A percentile compares a stretch with the other conserved stretches of the same genome.
Evolutionary conservation across 2,888 invertebrate species (phyloP).

Genomic region (Agrypnus murinus): DNA sequence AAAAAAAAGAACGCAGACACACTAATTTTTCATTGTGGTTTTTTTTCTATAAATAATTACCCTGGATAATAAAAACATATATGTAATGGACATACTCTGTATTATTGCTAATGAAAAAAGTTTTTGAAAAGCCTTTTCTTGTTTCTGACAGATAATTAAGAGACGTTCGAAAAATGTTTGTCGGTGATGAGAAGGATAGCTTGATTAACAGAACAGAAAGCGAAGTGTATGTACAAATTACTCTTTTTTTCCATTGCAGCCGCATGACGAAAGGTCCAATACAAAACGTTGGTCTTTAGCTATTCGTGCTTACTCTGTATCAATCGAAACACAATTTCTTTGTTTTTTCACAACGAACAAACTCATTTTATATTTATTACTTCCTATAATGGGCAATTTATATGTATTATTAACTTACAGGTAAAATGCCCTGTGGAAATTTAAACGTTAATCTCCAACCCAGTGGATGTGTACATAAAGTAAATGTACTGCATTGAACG

Average conservation of each 20-base stretch:
- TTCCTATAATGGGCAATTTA: too few relatives aligned
- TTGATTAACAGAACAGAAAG: not conserved
- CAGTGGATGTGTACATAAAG: too few relatives aligned
- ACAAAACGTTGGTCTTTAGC: not conserved
- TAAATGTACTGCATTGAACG: too few relatives aligned
- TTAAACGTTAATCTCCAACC: too few relatives aligned
- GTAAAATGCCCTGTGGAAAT: too few relatives aligned
- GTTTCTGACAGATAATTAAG: slow-evolving; percentile 1
- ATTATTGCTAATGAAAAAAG: not conserved
- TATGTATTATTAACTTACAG: too few relatives aligned
- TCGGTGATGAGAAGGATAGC: not conserved
- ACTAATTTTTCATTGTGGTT: too few relatives aligned
- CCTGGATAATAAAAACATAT: too few relatives aligned
- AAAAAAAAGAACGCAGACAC: too few relatives aligned
- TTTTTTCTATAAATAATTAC: too few relatives aligned
- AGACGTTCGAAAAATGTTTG: slow-evolving; percentile 3
- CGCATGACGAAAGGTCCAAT: not conserved
- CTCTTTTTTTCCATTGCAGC: not conserved
- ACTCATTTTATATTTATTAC: too few relatives aligned
- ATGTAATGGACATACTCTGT: too few relatives aligned
- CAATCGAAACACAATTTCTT: not conserved
- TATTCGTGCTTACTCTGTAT: not conserved
- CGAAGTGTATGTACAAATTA: slow-evolving; percentile 2
- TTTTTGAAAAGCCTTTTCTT: not conserved
- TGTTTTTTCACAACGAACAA: not conserved